These are phyloP conservation scores for Sipha flava DNA, from an alignment of 1,140 invertebrate species.

Conservation along the genomic window DNA sequence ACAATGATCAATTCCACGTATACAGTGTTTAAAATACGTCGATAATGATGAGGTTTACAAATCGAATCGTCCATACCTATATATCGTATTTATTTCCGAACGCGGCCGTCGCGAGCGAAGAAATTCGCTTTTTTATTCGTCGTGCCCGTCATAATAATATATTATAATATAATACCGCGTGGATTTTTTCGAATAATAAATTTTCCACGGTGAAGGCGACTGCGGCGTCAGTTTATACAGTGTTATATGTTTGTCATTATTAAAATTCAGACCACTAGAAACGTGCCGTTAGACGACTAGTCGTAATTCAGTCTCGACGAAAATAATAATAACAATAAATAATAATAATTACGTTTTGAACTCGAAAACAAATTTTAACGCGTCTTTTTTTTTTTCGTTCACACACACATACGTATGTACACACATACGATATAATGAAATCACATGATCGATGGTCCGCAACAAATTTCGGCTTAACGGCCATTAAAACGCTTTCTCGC, in stretches of 20 bases:
- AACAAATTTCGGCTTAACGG: background rate
- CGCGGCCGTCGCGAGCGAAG: no score
- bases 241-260: background rate
- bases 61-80: no score
- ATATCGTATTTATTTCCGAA: no score
- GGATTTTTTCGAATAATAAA: background rate
- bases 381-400: background rate
- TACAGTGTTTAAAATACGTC: no score
- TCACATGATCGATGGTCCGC: background rate
- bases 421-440: background rate
- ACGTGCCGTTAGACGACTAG: background rate
- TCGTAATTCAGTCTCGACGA: background rate
- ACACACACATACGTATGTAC: background rate
- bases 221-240: background rate
- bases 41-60: no score
- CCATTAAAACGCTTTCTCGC: no score
- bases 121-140: background rate
- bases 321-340: constrained; percentile 1
- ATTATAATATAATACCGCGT: background rate
- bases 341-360: background rate
- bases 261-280: background rate
- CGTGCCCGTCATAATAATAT: background rate
- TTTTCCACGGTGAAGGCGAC: background rate
- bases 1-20: no score
- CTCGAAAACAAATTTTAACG: background rate